A percentile compares a stretch with the other conserved stretches of the same genome.
Conservation (phyloP, 1,140 invertebrate species). For the Lamellibrachia luymesi region DNA sequence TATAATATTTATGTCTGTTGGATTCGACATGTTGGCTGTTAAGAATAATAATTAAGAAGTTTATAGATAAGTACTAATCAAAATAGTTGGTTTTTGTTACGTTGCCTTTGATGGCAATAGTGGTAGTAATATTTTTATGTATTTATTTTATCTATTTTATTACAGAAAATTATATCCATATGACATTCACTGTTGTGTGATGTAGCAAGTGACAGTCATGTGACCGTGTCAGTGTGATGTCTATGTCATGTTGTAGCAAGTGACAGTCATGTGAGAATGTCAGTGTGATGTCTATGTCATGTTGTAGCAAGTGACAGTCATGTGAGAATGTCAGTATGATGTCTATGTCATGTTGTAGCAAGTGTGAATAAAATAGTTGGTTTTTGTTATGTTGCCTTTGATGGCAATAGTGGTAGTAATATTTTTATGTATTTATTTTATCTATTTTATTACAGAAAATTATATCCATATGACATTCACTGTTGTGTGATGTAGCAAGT, state of each 20-base stretch:
- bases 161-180: too few relatives aligned
- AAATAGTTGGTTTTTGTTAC: neutral
- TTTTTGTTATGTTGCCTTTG: neutral
- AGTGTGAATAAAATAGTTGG: conserved; percentile 33
- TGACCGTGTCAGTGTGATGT: neutral
- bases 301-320: neutral
- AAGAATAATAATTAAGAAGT: neutral
- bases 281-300: neutral
- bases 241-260: neutral
- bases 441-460: too few relatives aligned
- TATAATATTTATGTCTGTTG: neutral
- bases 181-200: too few relatives aligned
- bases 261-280: too few relatives aligned
- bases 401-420: neutral
- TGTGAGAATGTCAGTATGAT: neutral
- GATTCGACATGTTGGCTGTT: neutral
- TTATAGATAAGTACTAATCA: neutral
- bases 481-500: too few relatives aligned
- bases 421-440: neutral
- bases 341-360: conserved; percentile 31
- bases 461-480: too few relatives aligned
- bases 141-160: too few relatives aligned
- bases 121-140: neutral
- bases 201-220: too few relatives aligned
- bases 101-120: neutral